Percentiles rank a stretch among this genome's conserved stretches.
Evolutionary conservation across 2,888 invertebrate species (phyloP).

Genomic region (Drosophila rellima): DNA sequence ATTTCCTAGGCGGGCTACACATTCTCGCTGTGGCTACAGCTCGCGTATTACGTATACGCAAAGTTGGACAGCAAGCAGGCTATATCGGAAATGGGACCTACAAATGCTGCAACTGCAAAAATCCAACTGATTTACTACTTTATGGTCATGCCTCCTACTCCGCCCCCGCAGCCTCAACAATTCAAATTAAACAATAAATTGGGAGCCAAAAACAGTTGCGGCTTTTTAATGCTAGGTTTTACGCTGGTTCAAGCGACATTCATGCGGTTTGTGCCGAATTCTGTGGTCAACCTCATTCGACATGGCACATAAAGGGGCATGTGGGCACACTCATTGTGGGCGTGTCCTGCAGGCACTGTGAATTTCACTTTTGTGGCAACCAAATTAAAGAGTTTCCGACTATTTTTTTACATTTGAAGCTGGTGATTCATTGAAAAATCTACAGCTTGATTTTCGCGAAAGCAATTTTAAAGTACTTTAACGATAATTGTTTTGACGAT

Average conservation of each 20-base stretch:
- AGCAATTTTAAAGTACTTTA: no score
- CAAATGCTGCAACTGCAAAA: conserved; percentile 26
- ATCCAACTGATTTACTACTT: conserved; percentile 49
- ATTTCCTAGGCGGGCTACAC: background rate
- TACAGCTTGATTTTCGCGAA: no score
- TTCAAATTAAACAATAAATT: conserved; percentile 74
- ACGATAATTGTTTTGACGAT: no score
- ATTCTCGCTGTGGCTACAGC: background rate
- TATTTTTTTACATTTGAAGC: conserved; percentile 1
- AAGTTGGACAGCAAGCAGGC: conserved; percentile 29
- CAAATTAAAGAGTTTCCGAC: background rate
- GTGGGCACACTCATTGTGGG: background rate
- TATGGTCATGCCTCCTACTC: conserved; percentile 16
- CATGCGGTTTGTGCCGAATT: conserved; percentile 17
- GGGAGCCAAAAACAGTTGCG: conserved; percentile 49
- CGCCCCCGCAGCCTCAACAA: conserved; percentile 27
- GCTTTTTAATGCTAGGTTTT: conserved; percentile 35
- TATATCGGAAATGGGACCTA: conserved; percentile 10
- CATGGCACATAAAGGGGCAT: background rate
- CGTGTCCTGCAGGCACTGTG: background rate
- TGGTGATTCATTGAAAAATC: no score
- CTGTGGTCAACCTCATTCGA: conserved; percentile 37
- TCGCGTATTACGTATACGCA: conserved; percentile 52
- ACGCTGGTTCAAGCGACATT: conserved; percentile 16
- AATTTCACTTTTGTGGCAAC: background rate